Evolutionary conservation across 2,113 vertebrate species (phyloP).

Genomic region (Chlorodrepanis virens): DNA sequence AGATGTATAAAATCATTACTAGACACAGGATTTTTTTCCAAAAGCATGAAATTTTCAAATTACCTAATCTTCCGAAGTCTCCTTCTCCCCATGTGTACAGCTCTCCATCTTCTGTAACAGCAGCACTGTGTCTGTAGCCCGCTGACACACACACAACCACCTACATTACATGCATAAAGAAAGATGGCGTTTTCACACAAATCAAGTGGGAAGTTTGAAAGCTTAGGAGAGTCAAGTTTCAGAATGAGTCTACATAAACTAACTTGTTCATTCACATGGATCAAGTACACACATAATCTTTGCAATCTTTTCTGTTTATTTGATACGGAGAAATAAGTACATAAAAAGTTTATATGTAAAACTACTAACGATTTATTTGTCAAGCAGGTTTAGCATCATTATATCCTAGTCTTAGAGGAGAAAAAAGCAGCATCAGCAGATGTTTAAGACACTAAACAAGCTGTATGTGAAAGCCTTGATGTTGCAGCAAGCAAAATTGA

Average conservation of each 20-base stretch:
- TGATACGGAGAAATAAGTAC: neutral
- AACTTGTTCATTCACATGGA: neutral
- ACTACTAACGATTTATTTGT: neutral
- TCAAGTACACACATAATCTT: neutral
- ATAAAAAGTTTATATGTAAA: neutral
- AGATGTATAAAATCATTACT: neutral
- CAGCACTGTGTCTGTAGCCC: conserved; percentile 84
- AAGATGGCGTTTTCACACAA: neutral
- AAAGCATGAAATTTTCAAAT: neutral
- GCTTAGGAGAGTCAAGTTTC: neutral
- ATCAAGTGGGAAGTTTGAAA: neutral
- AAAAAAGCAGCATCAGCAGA: neutral
- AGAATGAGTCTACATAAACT: neutral
- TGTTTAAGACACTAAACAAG: neutral
- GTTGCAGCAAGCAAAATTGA: neutral
- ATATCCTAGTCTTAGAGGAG: neutral
- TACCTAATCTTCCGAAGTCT: conserved; percentile 86
- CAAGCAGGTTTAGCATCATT: neutral
- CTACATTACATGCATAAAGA: conserved; percentile 43
- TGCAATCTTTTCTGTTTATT: neutral
- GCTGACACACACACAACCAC: conserved; percentile 85
- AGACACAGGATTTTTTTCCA: neutral
- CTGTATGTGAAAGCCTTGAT: neutral
- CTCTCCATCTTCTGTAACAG: conserved; percentile 86
- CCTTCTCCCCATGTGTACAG: conserved; percentile 86